Conservation (phyloP, 1,140 invertebrate genomes). For the Chlorops oryzae region DNA sequence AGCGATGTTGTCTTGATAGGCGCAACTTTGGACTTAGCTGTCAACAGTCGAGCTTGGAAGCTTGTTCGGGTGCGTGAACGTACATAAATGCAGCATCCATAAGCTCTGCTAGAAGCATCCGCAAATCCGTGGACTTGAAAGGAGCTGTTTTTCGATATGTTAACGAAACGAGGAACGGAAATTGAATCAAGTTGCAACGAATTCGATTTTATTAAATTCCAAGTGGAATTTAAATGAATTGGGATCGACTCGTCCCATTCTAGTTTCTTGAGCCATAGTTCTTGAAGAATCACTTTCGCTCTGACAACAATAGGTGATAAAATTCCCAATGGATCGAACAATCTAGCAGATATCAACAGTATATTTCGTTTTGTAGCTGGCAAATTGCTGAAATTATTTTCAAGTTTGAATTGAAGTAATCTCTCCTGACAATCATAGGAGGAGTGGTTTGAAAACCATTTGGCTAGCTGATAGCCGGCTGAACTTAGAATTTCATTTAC, state of each 20-base stretch:
- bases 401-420: not conserved
- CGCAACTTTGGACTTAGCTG: constrained; percentile 15
- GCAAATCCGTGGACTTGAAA: constrained; percentile 12
- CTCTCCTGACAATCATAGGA: not conserved
- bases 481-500: not conserved
- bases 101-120: constrained; percentile 21
- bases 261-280: constrained; percentile 39
- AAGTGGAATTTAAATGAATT: constrained; percentile 16
- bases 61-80: constrained; percentile 9
- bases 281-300: constrained; percentile 48
- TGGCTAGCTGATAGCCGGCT: not conserved
- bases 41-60: constrained; percentile 4
- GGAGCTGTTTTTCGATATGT: constrained; percentile 27
- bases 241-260: constrained; percentile 48
- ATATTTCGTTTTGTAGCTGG: not conserved
- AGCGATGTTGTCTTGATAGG: constrained; percentile 17
- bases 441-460: constrained; percentile 8
- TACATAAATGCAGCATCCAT: constrained; percentile 39
- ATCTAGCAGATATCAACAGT: constrained; percentile 24
- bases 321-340: constrained; percentile 50
- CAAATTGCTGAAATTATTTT: not conserved
- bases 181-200: constrained; percentile 10
- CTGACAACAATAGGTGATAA: constrained; percentile 38
- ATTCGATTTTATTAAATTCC: constrained; percentile 17
- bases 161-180: constrained; percentile 32